phyloP scores from a whole-genome alignment of 2,797 vertebrate genomes.

The Eidolon dupreanum region DNA sequence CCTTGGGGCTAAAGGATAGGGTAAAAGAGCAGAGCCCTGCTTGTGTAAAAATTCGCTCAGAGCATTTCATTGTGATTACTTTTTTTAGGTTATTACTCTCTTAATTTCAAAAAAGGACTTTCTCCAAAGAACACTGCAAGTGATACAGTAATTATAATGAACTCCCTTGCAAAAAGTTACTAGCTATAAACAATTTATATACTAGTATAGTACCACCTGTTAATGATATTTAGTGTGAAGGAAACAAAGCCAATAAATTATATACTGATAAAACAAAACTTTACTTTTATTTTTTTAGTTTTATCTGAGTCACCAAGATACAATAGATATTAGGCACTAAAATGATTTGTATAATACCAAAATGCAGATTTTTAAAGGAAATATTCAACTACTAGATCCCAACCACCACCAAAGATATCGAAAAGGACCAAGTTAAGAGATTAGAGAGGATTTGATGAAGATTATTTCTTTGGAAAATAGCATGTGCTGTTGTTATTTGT shows the following conservation, averaged over 20 bases:
- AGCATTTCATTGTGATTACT: neutral
- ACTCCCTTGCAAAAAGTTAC: neutral
- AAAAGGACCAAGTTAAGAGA: neutral
- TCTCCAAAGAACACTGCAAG: neutral
- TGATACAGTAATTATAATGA: neutral
- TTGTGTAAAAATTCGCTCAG: neutral
- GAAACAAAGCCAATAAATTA: slow-evolving; percentile 50
- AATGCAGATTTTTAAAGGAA: slow-evolving; percentile 26
- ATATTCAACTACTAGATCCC: neutral
- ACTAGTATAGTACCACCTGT: slow-evolving; percentile 1
- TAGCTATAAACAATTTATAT: slow-evolving; percentile 8
- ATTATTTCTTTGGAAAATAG: neutral
- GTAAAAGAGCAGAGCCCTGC: neutral
- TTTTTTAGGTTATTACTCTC: slow-evolving; percentile 24
- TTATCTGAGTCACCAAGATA: neutral
- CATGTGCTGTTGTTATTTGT: neutral
- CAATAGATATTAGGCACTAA: neutral
- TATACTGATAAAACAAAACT: neutral
- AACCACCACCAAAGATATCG: neutral
- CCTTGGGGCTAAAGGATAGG: neutral
- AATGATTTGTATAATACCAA: neutral
- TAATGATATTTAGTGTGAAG: slow-evolving; percentile 50
- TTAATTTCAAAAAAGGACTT: slow-evolving; percentile 10
- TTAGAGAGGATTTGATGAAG: neutral
- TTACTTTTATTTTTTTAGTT: slow-evolving; percentile 28